These are phyloP conservation scores for Glaucidium brasilianum DNA, from an alignment of 2,113 vertebrate species.

Conservation along the genomic window DNA sequence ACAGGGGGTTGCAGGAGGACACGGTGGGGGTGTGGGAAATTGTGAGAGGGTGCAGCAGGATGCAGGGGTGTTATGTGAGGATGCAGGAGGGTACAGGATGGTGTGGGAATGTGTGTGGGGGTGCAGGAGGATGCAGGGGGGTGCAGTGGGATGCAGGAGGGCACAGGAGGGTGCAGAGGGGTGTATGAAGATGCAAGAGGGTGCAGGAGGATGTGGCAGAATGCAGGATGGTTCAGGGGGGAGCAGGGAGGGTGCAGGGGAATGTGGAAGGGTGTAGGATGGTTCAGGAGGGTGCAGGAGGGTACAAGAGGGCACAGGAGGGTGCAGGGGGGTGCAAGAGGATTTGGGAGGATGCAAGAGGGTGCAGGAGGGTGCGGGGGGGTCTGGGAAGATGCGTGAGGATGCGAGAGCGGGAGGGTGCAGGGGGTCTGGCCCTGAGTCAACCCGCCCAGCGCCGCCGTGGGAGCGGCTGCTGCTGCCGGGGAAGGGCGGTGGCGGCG, in stretches of 20 bases:
- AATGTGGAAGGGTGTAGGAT: too few relatives aligned
- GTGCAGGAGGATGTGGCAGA: not conserved
- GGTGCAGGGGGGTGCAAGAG: not conserved
- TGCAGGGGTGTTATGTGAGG: too few relatives aligned
- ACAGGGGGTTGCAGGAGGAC: not conserved
- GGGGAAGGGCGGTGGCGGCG: not conserved
- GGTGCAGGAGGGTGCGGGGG: too few relatives aligned
- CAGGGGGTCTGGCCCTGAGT: not conserved
- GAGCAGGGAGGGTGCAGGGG: too few relatives aligned
- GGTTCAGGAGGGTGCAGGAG: too few relatives aligned
- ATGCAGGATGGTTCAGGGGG: not conserved
- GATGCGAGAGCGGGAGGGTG: too few relatives aligned
- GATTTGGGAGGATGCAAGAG: too few relatives aligned
- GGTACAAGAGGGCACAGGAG: not conserved
- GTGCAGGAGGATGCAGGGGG: not conserved
- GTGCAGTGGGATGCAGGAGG: too few relatives aligned
- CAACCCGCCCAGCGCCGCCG: not conserved
- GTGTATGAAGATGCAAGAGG: not conserved
- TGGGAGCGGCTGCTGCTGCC: not conserved
- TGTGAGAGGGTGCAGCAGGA: too few relatives aligned
- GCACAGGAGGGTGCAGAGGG: not conserved
- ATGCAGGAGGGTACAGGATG: too few relatives aligned
- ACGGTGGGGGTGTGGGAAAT: not conserved
- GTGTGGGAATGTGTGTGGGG: too few relatives aligned
- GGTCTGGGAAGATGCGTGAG: too few relatives aligned